phyloP scores from a whole-genome alignment of 2,888 invertebrate genomes.

The Monopis laevigella region DNA sequence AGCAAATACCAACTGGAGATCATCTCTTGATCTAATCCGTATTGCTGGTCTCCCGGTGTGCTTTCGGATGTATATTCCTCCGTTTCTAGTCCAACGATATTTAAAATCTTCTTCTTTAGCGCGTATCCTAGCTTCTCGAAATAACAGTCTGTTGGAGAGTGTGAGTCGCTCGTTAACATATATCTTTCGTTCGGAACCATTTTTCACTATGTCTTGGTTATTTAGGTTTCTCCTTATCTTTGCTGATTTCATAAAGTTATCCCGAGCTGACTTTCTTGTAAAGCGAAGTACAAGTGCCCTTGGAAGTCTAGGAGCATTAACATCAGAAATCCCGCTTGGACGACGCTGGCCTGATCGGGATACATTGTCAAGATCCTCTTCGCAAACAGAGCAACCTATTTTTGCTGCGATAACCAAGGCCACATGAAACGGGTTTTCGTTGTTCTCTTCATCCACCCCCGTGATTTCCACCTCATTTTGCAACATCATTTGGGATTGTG shows the following conservation, averaged over 20 bases:
- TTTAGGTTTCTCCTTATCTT: slow-evolving; percentile 14
- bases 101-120: too few species aligned
- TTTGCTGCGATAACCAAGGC: slow-evolving; percentile 16
- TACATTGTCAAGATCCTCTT: slow-evolving; percentile 19
- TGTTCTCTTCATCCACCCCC: slow-evolving; percentile 17
- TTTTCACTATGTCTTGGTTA: slow-evolving; percentile 1
- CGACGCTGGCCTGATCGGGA: slow-evolving; percentile 17
- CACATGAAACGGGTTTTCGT: slow-evolving; percentile 20
- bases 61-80: slow-evolving; percentile 6
- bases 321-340: too few species aligned
- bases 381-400: slow-evolving; percentile 18
- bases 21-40: slow-evolving; percentile 3
- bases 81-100: too few species aligned
- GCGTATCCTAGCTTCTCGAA: too few species aligned
- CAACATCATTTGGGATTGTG: slow-evolving; percentile 16
- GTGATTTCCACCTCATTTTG: slow-evolving; percentile 20
- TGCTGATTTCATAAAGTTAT: slow-evolving; percentile 20
- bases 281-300: slow-evolving; percentile 20
- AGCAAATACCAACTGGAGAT: too few species aligned
- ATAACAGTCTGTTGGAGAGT: slow-evolving; percentile 9
- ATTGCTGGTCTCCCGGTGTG: not conserved
- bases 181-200: not conserved
- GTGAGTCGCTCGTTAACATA: slow-evolving; percentile 14
- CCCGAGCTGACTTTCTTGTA: slow-evolving; percentile 18
- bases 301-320: too few species aligned